Conservation (phyloP, 1,140 invertebrate genomes). For the silkworm (Bombyx mori) region DNA sequence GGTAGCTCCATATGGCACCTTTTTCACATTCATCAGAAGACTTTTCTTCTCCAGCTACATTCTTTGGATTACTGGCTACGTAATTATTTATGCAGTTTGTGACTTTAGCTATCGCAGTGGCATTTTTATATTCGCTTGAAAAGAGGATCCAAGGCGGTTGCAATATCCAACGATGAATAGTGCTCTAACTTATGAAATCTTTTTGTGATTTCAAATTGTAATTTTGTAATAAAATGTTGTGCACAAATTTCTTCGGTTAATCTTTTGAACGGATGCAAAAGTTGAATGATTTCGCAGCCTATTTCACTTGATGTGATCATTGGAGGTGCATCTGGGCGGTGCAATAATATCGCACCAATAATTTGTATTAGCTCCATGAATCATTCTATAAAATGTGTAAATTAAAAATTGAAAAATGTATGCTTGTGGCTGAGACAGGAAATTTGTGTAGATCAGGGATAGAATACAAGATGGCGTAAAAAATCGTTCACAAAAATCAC, state of each 20-base stretch:
- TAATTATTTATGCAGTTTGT: constrained; percentile 16
- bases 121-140: constrained; percentile 26
- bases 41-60: constrained; percentile 4
- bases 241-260: constrained; percentile 8
- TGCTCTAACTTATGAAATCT: constrained; percentile 30
- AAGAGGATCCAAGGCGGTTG: constrained; percentile 31
- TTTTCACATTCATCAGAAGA: constrained; percentile 15
- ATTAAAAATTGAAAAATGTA: constrained; percentile 3
- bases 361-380: no score
- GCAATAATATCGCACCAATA: no score
- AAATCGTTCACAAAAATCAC: no score
- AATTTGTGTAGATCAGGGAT: not conserved
- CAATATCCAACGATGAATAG: constrained; percentile 17
- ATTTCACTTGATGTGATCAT: no score
- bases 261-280: constrained; percentile 9
- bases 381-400: no score
- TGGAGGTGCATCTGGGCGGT: no score
- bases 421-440: not conserved
- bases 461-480: not conserved
- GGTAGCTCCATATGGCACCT: constrained; percentile 13
- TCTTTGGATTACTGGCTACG: constrained; percentile 6
- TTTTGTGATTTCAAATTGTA: constrained; percentile 11
- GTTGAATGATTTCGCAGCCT: constrained; percentile 3
- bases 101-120: constrained; percentile 17
- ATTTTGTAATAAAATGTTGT: constrained; percentile 10